Evolutionary conservation across 2,113 vertebrate species (phyloP).

Genomic region (Hemiprocne comata): DNA sequence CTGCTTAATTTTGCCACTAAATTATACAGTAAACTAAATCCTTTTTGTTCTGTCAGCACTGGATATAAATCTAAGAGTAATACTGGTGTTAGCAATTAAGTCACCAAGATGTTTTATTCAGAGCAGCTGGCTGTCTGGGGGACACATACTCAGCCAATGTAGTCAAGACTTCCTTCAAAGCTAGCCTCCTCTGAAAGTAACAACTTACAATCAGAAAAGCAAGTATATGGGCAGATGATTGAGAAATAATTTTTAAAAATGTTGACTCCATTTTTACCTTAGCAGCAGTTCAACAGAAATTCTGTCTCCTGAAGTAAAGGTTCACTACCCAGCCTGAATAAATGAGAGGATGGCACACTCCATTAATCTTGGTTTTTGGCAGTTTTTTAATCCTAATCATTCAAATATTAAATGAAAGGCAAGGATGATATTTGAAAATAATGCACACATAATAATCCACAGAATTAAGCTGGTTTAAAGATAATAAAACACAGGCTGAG

Average conservation of each 20-base stretch:
- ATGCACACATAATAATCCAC: neutral
- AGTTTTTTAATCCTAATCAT: neutral
- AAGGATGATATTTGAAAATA: neutral
- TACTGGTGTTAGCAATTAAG: neutral
- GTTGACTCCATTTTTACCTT: neutral
- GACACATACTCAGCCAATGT: neutral
- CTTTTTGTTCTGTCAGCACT: neutral
- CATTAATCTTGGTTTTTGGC: neutral
- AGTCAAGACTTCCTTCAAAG: neutral
- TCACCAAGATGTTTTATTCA: neutral
- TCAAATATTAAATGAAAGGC: neutral
- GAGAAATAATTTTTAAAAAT: neutral
- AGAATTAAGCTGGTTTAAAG: neutral
- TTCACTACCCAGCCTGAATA: neutral
- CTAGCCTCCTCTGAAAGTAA: neutral
- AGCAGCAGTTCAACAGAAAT: neutral
- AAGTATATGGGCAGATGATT: neutral
- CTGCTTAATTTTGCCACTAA: neutral
- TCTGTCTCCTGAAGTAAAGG: neutral
- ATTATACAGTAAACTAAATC: neutral
- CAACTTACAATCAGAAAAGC: neutral
- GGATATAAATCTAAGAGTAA: neutral
- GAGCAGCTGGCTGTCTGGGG: neutral
- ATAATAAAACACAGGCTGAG: neutral
- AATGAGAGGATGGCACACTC: neutral